Percentiles rank a stretch among this genome's conserved stretches.
Conservation (phyloP, 35 echinoderm and acorn worm genomes). For the Hemicentrotus pulcherrimus region DNA sequence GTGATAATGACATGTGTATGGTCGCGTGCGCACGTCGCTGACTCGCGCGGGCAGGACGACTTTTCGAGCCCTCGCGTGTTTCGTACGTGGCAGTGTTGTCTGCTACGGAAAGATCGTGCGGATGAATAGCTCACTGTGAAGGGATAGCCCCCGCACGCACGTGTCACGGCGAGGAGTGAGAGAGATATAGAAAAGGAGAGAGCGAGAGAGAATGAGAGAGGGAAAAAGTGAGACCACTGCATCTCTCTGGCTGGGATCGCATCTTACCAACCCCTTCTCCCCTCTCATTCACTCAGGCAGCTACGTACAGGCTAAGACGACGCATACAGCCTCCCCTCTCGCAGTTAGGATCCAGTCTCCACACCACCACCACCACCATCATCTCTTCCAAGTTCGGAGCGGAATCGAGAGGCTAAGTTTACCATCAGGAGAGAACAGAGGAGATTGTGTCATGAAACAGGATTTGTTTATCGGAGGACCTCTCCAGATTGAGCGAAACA, state of each 20-base stretch:
- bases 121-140: not conserved
- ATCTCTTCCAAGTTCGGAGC: constrained; percentile 8
- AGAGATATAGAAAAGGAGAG: not conserved
- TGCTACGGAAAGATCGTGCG: not conserved
- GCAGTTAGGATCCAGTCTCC: not conserved
- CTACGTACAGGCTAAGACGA: not conserved
- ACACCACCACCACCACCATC: constrained; percentile 15
- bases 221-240: not conserved
- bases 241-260: not conserved
- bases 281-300: constrained; percentile 24
- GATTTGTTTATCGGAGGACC: constrained; percentile 39
- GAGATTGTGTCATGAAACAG: constrained; percentile 47
- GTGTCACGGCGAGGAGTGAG: not conserved
- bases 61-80: not conserved
- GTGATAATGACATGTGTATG: constrained; percentile 44
- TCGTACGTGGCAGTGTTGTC: not conserved
- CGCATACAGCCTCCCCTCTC: not conserved
- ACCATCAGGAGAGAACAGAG: not conserved
- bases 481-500: constrained; percentile 44
- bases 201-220: not conserved
- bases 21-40: constrained; percentile 26
- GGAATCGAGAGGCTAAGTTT: not conserved
- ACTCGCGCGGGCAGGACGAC: constrained; percentile 5
- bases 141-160: constrained; percentile 19
- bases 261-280: not conserved